These are phyloP conservation scores for Platalea minor DNA, from an alignment of 2,797 vertebrate species.

Conservation along the genomic window DNA sequence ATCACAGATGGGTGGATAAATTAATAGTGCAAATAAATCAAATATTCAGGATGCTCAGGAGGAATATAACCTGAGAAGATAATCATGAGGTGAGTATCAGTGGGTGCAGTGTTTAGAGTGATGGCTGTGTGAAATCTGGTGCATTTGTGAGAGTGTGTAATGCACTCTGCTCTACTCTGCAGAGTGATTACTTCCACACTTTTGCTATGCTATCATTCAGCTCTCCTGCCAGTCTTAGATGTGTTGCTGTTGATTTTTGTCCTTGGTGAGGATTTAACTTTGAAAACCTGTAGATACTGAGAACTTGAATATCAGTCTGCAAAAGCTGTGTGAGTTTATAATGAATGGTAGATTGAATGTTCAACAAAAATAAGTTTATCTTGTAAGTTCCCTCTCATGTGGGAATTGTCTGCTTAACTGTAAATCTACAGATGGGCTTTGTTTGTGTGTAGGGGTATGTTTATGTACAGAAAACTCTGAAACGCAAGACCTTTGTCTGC, in stretches of 20 bases:
- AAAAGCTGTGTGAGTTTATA: neutral
- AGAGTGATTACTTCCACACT: neutral
- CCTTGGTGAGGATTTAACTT: neutral
- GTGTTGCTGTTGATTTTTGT: neutral
- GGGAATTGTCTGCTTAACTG: neutral
- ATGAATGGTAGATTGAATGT: neutral
- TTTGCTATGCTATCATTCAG: neutral
- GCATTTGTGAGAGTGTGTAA: neutral
- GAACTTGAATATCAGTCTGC: neutral
- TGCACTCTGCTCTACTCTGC: neutral
- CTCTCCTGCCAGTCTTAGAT: neutral
- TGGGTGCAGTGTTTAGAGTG: neutral
- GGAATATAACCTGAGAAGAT: slow-evolving; percentile 4
- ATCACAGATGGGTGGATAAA: slow-evolving; percentile 43
- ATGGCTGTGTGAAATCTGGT: neutral
- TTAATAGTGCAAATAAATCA: slow-evolving; percentile 57
- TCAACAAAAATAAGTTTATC: neutral
- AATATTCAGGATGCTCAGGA: neutral
- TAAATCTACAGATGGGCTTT: neutral
- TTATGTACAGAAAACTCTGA: neutral
- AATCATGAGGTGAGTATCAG: neutral
- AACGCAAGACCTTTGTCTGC: neutral
- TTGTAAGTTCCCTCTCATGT: neutral
- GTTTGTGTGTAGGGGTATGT: neutral
- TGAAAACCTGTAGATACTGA: neutral